Evolutionary conservation across 2,888 invertebrate species (phyloP).

Genomic region (Lasioglossum villosulum): DNA sequence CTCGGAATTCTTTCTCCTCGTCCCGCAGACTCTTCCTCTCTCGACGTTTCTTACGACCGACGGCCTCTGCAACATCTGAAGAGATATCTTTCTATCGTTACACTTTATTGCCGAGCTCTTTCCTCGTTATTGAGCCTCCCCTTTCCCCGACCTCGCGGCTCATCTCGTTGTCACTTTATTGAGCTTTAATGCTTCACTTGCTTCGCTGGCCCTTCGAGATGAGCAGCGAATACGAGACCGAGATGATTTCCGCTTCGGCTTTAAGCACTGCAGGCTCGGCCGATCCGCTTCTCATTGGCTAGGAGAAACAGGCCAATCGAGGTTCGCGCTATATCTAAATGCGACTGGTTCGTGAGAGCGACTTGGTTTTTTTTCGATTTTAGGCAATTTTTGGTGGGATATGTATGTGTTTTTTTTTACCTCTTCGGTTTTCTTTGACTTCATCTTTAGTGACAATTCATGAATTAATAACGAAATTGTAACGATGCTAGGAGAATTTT

Average conservation of each 20-base stretch:
- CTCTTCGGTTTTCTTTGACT: background rate
- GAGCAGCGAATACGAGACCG: background rate
- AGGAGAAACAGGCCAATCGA: background rate
- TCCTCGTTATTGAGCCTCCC: constrained; percentile 29
- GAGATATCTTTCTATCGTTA: constrained; percentile 46
- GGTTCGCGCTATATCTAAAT: background rate
- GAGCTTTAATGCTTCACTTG: background rate
- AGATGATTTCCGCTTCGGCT: background rate
- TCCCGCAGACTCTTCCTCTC: background rate
- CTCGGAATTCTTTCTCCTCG: constrained; percentile 48
- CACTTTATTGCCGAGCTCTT: constrained; percentile 39
- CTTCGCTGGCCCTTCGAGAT: background rate
- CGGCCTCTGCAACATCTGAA: constrained; percentile 36
- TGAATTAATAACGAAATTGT: no score
- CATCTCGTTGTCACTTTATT: constrained; percentile 14
- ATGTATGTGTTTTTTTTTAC: background rate
- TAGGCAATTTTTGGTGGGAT: background rate
- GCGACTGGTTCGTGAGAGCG: background rate
- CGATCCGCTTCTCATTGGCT: background rate
- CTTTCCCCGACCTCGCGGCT: background rate
- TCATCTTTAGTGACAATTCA: background rate
- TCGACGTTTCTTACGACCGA: constrained; percentile 48
- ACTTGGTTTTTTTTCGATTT: background rate
- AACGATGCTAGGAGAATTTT: background rate
- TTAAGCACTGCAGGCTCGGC: background rate